Evolutionary conservation across 2,888 invertebrate genomes (phyloP), one percentile per base, ranked within the genome.

Genomic region (Rhagophthalmus giganteus): DNA sequence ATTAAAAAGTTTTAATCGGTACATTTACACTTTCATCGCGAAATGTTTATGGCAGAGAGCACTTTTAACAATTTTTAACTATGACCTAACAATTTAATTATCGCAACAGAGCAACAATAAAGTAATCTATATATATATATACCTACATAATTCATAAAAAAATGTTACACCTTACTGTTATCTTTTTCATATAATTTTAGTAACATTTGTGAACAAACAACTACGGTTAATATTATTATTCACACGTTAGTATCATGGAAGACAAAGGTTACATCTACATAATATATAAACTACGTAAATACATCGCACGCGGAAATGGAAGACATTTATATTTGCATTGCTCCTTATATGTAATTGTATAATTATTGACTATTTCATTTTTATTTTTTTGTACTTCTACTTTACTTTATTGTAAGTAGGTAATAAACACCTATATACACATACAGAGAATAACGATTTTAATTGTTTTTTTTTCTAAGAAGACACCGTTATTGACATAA

Each of bases 401-500:
- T 16, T 11, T 37, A 37, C 47, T 30, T 27, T 31, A 6, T 12
- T 41, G n/a, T n/a, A n/a, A n/a, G n/a, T n/a, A 30, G 4, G 12
- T 37, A 38, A 42, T 44, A 11, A 37, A 50, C 44, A 37, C 28
- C 38, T 51, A 51, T 39, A 26, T 26, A 51, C 32, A 46, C 44
- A 26, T 26, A 51, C 32, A 46, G 15, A 46, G 33, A 40, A 27
- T 45, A 31, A 44, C 40, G 11, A 47, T 28, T 25, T 30, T 49
- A 8, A 12, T 38, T 27, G 37, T 11, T 32, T 44, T 32, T 50
- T 30, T 25, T 38, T 20, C 37, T 42, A 50, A 44, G 45, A 51
- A 51, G 51, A 51, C 51, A 51, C 45, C 32, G 15, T 45, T 51
- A 51, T 51, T 51, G 51, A 51, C 51, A 45, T 35, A 32, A 35